Percentiles rank a stretch among this genome's conserved stretches.
Conservation (phyloP, 2,888 invertebrate species). For the Nasonia oneida region DNA sequence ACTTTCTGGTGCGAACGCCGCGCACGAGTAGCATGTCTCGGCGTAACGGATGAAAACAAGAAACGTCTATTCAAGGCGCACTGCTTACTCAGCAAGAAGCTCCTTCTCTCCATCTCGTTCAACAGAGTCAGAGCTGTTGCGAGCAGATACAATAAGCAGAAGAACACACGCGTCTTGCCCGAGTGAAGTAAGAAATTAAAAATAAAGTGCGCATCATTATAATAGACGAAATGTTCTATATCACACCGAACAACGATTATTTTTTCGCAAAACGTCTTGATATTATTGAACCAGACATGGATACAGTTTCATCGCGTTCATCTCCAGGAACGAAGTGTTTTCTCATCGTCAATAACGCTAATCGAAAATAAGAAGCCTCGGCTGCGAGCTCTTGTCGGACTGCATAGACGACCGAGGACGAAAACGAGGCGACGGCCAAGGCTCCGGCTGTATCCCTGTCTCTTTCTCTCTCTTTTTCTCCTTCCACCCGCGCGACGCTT, state of each 20-base stretch:
- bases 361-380: slow-evolving; percentile 35
- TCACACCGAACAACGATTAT: too few species aligned
- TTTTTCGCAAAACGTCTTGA: background rate
- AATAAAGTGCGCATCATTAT: background rate
- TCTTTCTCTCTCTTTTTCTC: slow-evolving; percentile 62
- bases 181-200: background rate
- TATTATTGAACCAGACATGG: background rate
- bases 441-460: slow-evolving; percentile 55
- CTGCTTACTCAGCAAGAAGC: slow-evolving; percentile 60
- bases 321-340: background rate
- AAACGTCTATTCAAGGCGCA: slow-evolving; percentile 49
- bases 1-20: slow-evolving; percentile 21
- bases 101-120: slow-evolving; percentile 40
- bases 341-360: slow-evolving; percentile 35
- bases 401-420: slow-evolving; percentile 57
- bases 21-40: slow-evolving; percentile 25
- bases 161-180: background rate
- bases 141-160: slow-evolving; percentile 15
- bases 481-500: slow-evolving; percentile 54
- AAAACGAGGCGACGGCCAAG: slow-evolving; percentile 59
- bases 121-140: slow-evolving; percentile 35
- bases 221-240: background rate
- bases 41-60: slow-evolving; percentile 50
- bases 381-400: slow-evolving; percentile 45
- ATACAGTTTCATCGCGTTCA: background rate